Base-by-base conservation (phyloP, 2,797 vertebrate genomes). In the Melanotaenia pygmaea region DNA sequence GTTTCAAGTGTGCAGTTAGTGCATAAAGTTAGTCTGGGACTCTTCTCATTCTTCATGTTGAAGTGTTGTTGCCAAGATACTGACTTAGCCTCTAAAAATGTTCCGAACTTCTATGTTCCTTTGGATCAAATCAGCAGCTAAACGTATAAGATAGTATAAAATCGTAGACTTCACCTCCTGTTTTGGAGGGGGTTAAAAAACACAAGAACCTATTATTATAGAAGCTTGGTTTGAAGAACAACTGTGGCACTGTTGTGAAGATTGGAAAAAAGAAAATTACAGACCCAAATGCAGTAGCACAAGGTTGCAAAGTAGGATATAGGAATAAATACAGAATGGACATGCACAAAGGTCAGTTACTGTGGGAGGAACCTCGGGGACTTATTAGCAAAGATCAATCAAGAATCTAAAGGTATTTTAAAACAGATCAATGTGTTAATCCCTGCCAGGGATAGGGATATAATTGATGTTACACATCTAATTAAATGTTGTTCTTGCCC, bases 371-470 rank as follows among this genome's bases (percentile, higher is more conserved):
- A 83, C 79, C 79, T 40, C 45, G 22, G 74, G 83, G 83, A 85
- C 75, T 86, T 84, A 82, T 84, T 88, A 90, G 69, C 26, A 30
- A 69, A 64, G 69, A 64, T 64, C 72, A 78, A 80, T 86, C 61
- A 77, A 72, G 50, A 63, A 35, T 77, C 43, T 65, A 50, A 74
- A 70, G 66, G 16, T 0, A 34, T 76, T 82, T 62, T 65, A 20
- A 59, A 77, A 63, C 45, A 47, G 62, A 87, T 80, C 61, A 77
- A 69, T 82, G 57, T 77, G 59, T 57, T 63, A 81, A 78, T 45
- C 54, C 68, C 59, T 53, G 22, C 32, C 70, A 51, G 11, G 22
- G 53, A 70, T 34, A 32, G 30, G 71, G 76, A 38, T 61, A 70
- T 70, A 65, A 79, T 70, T 79, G 28, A 67, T 67, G 18, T n/a